Evolutionary conservation across 2,888 invertebrate genomes (phyloP), one percentile per base, ranked within the genome.

Genomic region (Euplagia quadripunctaria): DNA sequence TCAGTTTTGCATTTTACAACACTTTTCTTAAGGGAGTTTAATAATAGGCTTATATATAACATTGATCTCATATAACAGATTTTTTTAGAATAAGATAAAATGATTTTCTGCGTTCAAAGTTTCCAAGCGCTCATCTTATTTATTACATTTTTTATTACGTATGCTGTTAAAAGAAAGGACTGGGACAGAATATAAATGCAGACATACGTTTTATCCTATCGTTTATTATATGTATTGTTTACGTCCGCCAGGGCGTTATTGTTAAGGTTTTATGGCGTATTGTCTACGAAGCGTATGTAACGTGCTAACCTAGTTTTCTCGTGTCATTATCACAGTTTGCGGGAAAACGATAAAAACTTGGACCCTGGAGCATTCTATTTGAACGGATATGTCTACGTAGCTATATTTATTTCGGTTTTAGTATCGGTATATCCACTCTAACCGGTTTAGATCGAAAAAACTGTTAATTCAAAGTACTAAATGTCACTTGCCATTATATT

Each of bases 111-210:
- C 42, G 64, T 64, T 61, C 6, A 42, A 64, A 64, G 42, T 42
- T 64, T 6, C 11, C 11, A 42, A 42, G n/a, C 16, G 17, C 17
- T 42, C 64, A 8, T 64, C 42, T 64, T 41, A 42, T 64, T 63
- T 64, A 64, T 4, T 42, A 42, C 17, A 17, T 64, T 64, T 64
- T 64, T 64, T 64, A 64, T 64, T 42, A 42, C 41, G 64, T 42
- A 42, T 42, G 42, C 11, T 64, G 17, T 64, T 42, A 64, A 64
- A 64, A 63, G 2, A 20, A 16, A 64, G 12, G 64, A 17, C 41
- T 42, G 64, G 41, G 16, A 17, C 42, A 8, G 42, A 64, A 64
- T 64, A 64, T 64, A 42, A 64, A 64, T 41, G 31, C 14, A 8
- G 41, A 63, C 41, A 14, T 63, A 63, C 63, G 41, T 42, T 64